Base-by-base conservation (phyloP, 37 sponge, comb jelly and placozoan genomes). In the Halichondria panicea region DNA sequence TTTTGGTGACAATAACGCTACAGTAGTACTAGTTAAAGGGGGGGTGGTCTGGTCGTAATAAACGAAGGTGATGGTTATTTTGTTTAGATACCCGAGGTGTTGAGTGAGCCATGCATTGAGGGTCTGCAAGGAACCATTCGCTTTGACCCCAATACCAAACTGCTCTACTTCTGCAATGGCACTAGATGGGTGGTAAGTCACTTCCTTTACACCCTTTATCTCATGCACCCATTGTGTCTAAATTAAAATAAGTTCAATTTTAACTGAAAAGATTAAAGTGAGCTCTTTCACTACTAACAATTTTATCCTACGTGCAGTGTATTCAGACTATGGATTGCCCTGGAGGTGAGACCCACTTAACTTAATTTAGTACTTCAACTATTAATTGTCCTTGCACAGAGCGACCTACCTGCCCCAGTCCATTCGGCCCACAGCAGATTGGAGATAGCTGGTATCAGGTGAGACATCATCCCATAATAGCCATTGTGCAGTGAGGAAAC, bases 81-180 rank as follows among this genome's bases (percentile, higher is more conserved):
- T 41, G 25, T 11, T 7, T 54, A 63, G 73, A 54, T 72, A 18
- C 57, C 73, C 1, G 36, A 32, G 2, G 21, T 40, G 55, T 56
- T 25, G 13, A 78, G 79, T 66, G 68, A 55, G 42, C 57, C 59
- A 2, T 78, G 79, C 43, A 57, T 43, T 40, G 19, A 4, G 1
- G 69, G 33, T 5, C 43, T 78, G 11, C 68, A 68, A 36, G 79
- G 79, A 0, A 59, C 56, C 44, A 55, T 81, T 52, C 37, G 74
- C n/a, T 72, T 81, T 72, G 74, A 72, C 32, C 55, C 74, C 4
- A 24, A 1, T 55, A 27, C 28, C 4, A 21, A 42, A 21, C 52
- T 35, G 43, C 66, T 81, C 42, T 72, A 81, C 52, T 72, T 72
- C 82, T 72, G 82, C 36, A 55, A 81, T 73, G 82, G 74, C 0